Conservation (phyloP, 64 coral and sea anemone genomes). For the Montipora efflorescens region DNA sequence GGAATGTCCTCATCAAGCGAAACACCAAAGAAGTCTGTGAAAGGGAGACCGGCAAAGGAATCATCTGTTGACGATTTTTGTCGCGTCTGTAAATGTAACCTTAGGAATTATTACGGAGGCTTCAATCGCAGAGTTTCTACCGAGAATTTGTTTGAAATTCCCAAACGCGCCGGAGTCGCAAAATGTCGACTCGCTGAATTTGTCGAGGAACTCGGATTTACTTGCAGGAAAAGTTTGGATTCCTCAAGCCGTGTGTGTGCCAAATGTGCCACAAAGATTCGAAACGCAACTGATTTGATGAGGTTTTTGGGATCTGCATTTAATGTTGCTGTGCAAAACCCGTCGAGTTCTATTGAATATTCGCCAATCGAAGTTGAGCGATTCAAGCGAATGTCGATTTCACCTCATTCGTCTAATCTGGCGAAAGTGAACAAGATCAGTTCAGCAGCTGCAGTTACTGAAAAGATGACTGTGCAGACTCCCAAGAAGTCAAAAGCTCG, state of each 20-base stretch:
- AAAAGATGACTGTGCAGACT: too few species aligned
- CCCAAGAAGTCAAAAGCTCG: neutral
- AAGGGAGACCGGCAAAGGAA: neutral
- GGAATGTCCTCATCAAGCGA: neutral
- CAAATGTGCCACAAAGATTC: slow-evolving; percentile 17
- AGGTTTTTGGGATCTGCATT: neutral
- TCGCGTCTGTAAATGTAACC: slow-evolving; percentile 1
- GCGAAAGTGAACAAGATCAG: neutral
- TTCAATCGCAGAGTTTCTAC: slow-evolving; percentile 8
- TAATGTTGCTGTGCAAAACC: neutral
- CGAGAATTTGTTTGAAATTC: neutral
- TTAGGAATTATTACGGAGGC: slow-evolving; percentile 8
- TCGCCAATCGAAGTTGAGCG: neutral
- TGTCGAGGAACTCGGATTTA: neutral
- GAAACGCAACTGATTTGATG: neutral
- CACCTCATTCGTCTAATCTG: neutral
- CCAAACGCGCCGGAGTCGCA: neutral
- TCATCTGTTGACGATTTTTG: neutral
- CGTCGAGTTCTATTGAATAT: neutral
- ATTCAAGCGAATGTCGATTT: slow-evolving; percentile 14
- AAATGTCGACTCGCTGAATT: too few species aligned
- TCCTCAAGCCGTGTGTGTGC: slow-evolving; percentile 12
- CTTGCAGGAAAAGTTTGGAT: neutral
- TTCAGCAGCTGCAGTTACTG: neutral
- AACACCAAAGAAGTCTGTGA: slow-evolving; percentile 10